Percentiles rank a stretch among this genome's conserved stretches.
Conservation (phyloP, 2,888 invertebrate genomes). For the Tupiocoris notatus region DNA sequence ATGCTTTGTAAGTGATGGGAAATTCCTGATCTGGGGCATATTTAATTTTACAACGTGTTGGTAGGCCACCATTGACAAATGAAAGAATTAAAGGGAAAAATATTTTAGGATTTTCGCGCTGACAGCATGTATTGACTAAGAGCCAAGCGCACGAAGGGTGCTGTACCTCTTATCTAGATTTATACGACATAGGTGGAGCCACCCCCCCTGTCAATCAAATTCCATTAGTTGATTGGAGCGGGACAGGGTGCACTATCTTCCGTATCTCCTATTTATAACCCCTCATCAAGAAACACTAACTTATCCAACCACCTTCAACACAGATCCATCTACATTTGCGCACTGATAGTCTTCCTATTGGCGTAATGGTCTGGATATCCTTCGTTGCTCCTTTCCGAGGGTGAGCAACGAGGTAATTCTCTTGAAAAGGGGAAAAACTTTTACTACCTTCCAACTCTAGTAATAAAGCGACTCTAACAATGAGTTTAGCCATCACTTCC, state of each 20-base stretch:
- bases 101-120: too few species aligned
- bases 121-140: background rate
- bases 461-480: background rate
- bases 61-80: too few species aligned
- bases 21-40: too few species aligned
- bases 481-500: background rate
- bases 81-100: too few species aligned
- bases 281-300: background rate
- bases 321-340: background rate
- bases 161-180: background rate
- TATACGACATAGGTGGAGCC: background rate
- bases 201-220: constrained; percentile 16
- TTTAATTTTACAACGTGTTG: too few species aligned
- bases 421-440: background rate
- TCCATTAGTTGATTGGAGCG: constrained; percentile 22
- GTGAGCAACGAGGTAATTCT: background rate
- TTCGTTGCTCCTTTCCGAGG: background rate
- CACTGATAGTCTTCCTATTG: background rate
- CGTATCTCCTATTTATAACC: background rate
- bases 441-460: background rate
- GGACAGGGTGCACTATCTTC: background rate
- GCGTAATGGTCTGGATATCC: background rate
- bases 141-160: background rate
- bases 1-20: too few species aligned
- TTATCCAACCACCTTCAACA: background rate